Conservation (phyloP, 2,113 vertebrate species). For the Anhinga anhinga region DNA sequence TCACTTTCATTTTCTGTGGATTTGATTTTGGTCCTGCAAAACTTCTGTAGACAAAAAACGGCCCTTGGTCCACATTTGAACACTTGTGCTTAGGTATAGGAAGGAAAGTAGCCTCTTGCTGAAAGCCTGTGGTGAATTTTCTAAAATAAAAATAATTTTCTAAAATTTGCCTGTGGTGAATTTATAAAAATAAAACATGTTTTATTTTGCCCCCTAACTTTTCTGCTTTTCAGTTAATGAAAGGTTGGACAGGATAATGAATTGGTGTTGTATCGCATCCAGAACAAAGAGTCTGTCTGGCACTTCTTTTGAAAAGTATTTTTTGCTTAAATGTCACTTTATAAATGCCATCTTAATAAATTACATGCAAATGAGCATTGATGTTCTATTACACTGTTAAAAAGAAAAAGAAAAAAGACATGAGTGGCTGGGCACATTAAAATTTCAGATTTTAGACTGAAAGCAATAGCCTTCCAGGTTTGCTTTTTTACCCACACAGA, state of each 20-base stretch:
- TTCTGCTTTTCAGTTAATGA: not conserved
- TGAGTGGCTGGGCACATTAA: not conserved
- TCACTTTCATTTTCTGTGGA: not conserved
- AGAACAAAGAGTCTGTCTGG: not conserved
- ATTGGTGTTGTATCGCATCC: not conserved
- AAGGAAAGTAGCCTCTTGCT: not conserved
- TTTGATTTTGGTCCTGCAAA: not conserved
- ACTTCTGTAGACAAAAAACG: not conserved
- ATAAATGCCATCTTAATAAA: constrained; percentile 21
- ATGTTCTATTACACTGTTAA: not conserved
- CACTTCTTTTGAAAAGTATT: not conserved
- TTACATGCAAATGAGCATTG: constrained; percentile 9
- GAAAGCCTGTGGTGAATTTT: not conserved
- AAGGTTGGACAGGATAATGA: not conserved
- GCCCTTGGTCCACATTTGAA: not conserved
- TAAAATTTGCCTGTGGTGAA: too few relatives aligned
- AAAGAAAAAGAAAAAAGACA: not conserved
- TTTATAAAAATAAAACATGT: not conserved
- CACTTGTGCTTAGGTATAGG: not conserved
- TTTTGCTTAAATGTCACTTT: not conserved
- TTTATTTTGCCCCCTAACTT: not conserved
- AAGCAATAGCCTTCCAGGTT: not conserved
- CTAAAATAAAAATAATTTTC: not conserved
- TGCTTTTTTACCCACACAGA: not conserved
- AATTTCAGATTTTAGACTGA: constrained; percentile 15